Evolutionary conservation across 92 coral and sea anemone genomes (phyloP), one percentile per base, ranked within the genome.

Genomic region (Paramuricea clavata): DNA sequence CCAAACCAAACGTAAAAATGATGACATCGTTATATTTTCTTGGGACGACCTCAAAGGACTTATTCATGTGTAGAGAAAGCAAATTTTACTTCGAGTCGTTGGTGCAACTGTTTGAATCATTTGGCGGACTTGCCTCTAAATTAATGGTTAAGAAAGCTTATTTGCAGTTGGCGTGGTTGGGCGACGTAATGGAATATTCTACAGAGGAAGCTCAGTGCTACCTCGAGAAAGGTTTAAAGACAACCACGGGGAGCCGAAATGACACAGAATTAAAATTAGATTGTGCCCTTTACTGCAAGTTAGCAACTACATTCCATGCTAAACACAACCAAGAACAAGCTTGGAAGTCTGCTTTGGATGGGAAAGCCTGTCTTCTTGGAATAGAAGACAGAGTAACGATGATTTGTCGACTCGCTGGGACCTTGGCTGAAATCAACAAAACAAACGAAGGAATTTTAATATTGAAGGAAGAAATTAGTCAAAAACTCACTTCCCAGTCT

Each of bases 281-380:
- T 22, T 76, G 82, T 16, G 42, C 47, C 43, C 2, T 49, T 21
- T 49, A 76, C 43, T 76, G 69, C 33, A 6, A 10, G 13, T 42
- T 76, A 56, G 67, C 82, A 19, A 76, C 25, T 6, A 21, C 67
- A 42, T 54, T 68, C 68, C 23, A 50, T 36, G 26, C 0, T 1
- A 44, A 42, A 54, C 35, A 52, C 12, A 32, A 21, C 28, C 22
- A 3, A 6, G 69, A 76, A 8, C 49, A 76, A 60, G 82, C 82
- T 25, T 76, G 62, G 82, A 56, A 54, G 33, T 31, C 82, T 60
- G 82, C 49, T 30, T 1, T 36, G 22, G 67, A 49, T 32, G 82
- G 61, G 4, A 26, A 76, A 49, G 49, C 49, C 39, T 76, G 82
- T 21, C 82, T 76, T 60, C 10, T 28, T 19, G 47, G 52, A 28